Conservation (phyloP, 1,140 invertebrate species). For the Drosophila leontia region DNA sequence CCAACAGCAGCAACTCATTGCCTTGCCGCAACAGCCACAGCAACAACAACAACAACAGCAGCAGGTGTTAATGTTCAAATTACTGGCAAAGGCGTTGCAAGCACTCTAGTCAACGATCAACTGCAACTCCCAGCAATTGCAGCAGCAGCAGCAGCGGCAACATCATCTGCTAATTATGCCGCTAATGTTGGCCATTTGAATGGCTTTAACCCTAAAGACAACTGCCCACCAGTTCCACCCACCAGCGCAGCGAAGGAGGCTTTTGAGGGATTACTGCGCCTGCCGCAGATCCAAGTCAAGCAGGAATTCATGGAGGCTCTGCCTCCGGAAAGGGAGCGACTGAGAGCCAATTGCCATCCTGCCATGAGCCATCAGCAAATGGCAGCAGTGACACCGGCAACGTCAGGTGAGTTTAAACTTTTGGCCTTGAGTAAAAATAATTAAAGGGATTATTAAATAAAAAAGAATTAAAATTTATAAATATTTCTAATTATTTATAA, state of each 20-base stretch:
- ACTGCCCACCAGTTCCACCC: slow-evolving; percentile 61
- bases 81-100: slow-evolving; percentile 76
- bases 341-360: slow-evolving; percentile 3
- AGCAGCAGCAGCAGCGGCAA: slow-evolving; percentile 20
- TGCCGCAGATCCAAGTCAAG: slow-evolving; percentile 77
- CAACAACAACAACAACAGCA: slow-evolving; percentile 43
- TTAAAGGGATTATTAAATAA: neutral
- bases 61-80: slow-evolving; percentile 84
- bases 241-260: slow-evolving; percentile 14
- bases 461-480: neutral
- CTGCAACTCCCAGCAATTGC: slow-evolving; percentile 45
- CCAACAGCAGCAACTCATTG: slow-evolving; percentile 46
- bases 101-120: slow-evolving; percentile 70
- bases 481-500: too few species aligned
- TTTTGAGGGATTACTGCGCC: slow-evolving; percentile 51
- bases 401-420: slow-evolving; percentile 25
- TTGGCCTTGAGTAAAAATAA: neutral
- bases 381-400: slow-evolving; percentile 10
- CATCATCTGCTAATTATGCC: slow-evolving; percentile 74
- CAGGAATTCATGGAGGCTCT: slow-evolving; percentile 73
- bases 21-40: slow-evolving; percentile 27
- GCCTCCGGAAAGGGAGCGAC: slow-evolving; percentile 30
- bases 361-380: slow-evolving; percentile 26
- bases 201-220: slow-evolving; percentile 75
- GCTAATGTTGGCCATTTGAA: slow-evolving; percentile 79